A percentile compares a stretch with the other conserved stretches of the same genome.
phyloP scores from a whole-genome alignment of 2,888 invertebrate genomes.

The Hololepta plana region DNA sequence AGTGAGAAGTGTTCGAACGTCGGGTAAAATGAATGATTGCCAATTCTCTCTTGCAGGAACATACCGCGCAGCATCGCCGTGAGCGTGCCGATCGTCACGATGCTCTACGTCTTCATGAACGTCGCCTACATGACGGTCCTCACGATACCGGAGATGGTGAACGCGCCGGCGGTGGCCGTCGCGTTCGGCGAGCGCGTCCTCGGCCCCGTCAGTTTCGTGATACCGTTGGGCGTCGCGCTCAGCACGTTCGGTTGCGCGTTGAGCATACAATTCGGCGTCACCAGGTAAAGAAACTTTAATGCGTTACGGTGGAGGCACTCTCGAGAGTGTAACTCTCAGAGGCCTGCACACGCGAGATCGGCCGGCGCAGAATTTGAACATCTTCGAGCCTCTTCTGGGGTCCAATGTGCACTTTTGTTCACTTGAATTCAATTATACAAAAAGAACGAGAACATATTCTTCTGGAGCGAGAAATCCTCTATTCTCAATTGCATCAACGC shows the following conservation, averaged over 20 bases:
- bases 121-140: conserved; percentile 74
- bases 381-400: too few species aligned
- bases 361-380: too few species aligned
- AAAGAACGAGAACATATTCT: too few species aligned
- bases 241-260: conserved; percentile 66
- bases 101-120: conserved; percentile 68
- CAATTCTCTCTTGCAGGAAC: conserved; percentile 36
- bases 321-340: too few species aligned
- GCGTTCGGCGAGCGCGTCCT: conserved; percentile 46
- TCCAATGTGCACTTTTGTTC: too few species aligned
- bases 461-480: too few species aligned
- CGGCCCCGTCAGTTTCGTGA: conserved; percentile 44
- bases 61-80: conserved; percentile 64
- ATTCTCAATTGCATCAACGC: too few species aligned
- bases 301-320: too few species aligned
- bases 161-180: conserved; percentile 66
- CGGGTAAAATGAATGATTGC: conserved; percentile 2
- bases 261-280: conserved; percentile 59
- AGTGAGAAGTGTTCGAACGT: conserved; percentile 27
- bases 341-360: too few species aligned
- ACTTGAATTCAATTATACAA: too few species aligned
- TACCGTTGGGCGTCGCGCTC: conserved; percentile 59
- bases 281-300: conserved; percentile 29
- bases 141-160: conserved; percentile 50
- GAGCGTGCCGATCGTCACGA: conserved; percentile 64